Percentiles rank a stretch among this genome's conserved stretches.
Conservation (phyloP, 64 coral and sea anemone species). For the Trachythela sp. region DNA sequence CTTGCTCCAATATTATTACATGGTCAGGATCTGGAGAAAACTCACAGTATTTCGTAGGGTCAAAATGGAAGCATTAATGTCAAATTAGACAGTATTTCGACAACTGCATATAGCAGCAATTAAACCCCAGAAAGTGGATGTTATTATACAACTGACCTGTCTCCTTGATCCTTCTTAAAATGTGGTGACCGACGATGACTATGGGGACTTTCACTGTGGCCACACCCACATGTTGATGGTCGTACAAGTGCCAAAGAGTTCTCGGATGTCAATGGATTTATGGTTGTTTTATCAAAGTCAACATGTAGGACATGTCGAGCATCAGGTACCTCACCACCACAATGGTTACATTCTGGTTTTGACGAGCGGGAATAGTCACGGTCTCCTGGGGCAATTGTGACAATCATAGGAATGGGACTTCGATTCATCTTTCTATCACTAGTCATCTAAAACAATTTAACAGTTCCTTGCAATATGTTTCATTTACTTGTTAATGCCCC, state of each 20-base stretch:
- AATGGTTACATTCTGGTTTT: constrained; percentile 11
- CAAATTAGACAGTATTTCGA: too few species aligned
- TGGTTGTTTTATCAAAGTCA: neutral
- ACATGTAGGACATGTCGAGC: neutral
- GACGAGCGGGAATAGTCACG: neutral
- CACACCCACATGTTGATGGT: neutral
- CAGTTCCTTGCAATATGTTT: neutral
- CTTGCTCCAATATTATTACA: too few species aligned
- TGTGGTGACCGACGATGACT: neutral
- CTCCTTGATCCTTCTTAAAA: neutral
- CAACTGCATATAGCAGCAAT: too few species aligned
- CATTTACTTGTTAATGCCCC: too few species aligned
- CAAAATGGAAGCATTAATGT: too few species aligned
- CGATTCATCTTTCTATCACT: constrained; percentile 10
- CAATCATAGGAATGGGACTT: constrained; percentile 17
- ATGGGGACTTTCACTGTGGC: neutral
- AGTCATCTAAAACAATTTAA: neutral
- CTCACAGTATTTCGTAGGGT: too few species aligned
- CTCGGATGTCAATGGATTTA: neutral
- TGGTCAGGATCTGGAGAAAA: too few species aligned
- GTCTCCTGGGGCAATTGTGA: neutral
- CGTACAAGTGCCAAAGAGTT: neutral
- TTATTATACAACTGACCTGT: neutral
- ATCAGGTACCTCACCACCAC: constrained; percentile 13
- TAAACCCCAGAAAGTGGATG: too few species aligned